These are phyloP conservation scores for Lysandra bellargus DNA, from an alignment of 2,888 invertebrate genomes.

Conservation along the genomic window DNA sequence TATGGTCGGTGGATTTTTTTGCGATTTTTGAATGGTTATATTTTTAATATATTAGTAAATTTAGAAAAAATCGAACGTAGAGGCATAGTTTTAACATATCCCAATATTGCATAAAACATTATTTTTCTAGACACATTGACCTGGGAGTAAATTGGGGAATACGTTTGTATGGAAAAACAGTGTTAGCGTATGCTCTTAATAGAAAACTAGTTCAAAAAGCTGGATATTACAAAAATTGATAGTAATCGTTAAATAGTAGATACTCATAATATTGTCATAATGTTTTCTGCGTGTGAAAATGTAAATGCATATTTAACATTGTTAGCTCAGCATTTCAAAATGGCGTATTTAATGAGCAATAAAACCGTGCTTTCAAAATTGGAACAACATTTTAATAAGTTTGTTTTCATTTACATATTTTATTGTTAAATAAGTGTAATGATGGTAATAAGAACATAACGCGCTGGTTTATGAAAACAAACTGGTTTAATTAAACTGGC, in stretches of 20 bases:
- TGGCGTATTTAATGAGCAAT: conserved; percentile 27
- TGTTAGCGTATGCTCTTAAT: too few relatives aligned
- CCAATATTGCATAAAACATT: too few relatives aligned
- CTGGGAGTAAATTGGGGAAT: too few relatives aligned
- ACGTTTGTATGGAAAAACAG: too few relatives aligned
- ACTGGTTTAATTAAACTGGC: conserved; percentile 45
- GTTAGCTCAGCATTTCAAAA: conserved; percentile 24
- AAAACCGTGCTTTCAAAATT: conserved; percentile 18
- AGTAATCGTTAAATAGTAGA: not conserved
- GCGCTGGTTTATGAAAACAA: conserved; percentile 41
- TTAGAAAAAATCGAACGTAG: too few relatives aligned
- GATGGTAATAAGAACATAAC: conserved; percentile 35
- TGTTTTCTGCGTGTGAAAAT: not conserved
- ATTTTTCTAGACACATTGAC: too few relatives aligned
- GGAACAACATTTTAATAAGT: conserved; percentile 32
- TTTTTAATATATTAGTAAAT: too few relatives aligned
- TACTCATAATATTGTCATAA: not conserved
- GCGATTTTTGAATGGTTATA: too few relatives aligned
- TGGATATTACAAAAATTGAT: not conserved
- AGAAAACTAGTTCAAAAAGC: not conserved
- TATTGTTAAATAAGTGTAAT: conserved; percentile 28
- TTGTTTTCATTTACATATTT: conserved; percentile 31
- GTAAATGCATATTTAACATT: conserved; percentile 1
- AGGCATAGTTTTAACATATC: too few relatives aligned
- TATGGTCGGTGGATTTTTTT: too few relatives aligned